A percentile compares a stretch with the other conserved stretches of the same genome.
These are phyloP conservation scores for Cosmorhoe ocellata DNA, from an alignment of 2,888 invertebrate species.

Conservation along the genomic window DNA sequence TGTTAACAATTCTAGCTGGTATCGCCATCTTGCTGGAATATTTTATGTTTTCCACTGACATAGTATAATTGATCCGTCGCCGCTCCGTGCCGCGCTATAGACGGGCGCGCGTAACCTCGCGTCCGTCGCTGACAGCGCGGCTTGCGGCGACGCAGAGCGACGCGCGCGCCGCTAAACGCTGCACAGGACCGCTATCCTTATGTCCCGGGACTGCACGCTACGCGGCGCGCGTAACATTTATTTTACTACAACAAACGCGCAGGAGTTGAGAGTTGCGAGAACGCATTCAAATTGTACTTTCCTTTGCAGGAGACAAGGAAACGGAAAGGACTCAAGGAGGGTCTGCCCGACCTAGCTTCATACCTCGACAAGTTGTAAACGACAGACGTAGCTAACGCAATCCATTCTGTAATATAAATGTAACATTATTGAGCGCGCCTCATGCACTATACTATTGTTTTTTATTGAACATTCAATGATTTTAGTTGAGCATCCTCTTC, in stretches of 20 bases:
- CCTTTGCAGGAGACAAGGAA: conserved; percentile 93
- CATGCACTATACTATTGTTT: conserved; percentile 57
- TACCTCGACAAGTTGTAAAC: conserved; percentile 99
- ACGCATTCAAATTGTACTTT: not conserved
- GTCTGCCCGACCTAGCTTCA: conserved; percentile 96
- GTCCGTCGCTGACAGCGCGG: conserved; percentile 61
- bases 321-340: conserved; percentile 99
- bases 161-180: conserved; percentile 84
- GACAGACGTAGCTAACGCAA: conserved; percentile 73
- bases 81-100: conserved; percentile 62
- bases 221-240: conserved; percentile 74
- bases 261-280: no score
- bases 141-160: conserved; percentile 85
- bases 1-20: no score
- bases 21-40: no score
- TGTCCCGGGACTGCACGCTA: conserved; percentile 87
- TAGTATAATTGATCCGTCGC: conserved; percentile 38
- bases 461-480: conserved; percentile 46
- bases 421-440: conserved; percentile 68
- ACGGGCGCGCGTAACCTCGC: conserved; percentile 55
- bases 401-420: conserved; percentile 74
- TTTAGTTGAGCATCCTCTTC: conserved; percentile 53
- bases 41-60: not conserved
- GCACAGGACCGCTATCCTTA: conserved; percentile 91
- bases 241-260: not conserved